A percentile compares a stretch with the other conserved stretches of the same genome.
Evolutionary conservation across 2,888 invertebrate genomes (phyloP).

Genomic region (Arctia plantaginis): DNA sequence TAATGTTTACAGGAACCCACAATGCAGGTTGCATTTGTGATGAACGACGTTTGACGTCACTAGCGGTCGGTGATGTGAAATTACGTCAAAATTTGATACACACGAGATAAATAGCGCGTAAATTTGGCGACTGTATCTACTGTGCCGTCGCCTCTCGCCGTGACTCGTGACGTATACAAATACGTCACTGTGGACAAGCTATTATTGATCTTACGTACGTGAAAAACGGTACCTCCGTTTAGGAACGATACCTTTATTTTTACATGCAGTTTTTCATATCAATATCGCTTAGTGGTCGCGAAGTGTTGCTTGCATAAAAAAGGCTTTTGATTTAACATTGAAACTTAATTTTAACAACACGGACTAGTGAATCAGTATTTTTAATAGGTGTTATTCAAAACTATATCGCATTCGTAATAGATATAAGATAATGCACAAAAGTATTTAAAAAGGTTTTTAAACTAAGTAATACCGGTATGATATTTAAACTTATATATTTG

Average conservation of each 20-base stretch:
- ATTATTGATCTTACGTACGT: conserved; percentile 69
- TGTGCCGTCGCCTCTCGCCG: conserved; percentile 14
- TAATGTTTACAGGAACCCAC: conserved; percentile 74
- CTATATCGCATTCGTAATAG: conserved; percentile 69
- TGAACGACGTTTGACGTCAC: conserved; percentile 83
- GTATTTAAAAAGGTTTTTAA: conserved; percentile 73
- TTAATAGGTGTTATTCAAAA: conserved; percentile 65
- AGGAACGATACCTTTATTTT: conserved; percentile 57
- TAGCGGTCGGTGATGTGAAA: conserved; percentile 58
- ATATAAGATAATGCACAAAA: conserved; percentile 79
- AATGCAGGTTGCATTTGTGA: conserved; percentile 85
- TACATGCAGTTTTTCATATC: conserved; percentile 73
- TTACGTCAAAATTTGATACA: conserved; percentile 23
- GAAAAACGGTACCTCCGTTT: conserved; percentile 44
- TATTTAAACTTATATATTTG: conserved; percentile 67
- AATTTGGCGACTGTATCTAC: conserved; percentile 57
- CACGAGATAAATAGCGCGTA: conserved; percentile 51
- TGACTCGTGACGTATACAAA: conserved; percentile 23
- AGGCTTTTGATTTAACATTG: conserved; percentile 45
- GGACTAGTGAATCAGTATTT: conserved; percentile 70
- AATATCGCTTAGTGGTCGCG: conserved; percentile 69
- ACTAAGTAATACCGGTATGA: conserved; percentile 69
- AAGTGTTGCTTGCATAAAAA: conserved; percentile 66
- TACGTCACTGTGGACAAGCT: conserved; percentile 54
- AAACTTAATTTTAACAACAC: conserved; percentile 38